phyloP scores from a whole-genome alignment of 2,888 invertebrate species.

The Campoplex nolae region DNA sequence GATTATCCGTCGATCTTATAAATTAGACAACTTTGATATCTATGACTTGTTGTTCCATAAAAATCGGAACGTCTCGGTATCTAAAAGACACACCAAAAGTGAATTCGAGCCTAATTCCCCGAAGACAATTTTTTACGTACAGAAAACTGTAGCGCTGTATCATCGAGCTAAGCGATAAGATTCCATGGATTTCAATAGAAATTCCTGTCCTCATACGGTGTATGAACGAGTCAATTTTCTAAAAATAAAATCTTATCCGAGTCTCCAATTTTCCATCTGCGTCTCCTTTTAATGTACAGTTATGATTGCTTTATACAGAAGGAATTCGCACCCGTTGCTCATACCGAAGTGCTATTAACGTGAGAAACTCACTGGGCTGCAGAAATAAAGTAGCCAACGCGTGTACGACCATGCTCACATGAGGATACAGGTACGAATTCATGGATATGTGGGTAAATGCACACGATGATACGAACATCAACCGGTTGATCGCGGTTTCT shows the following conservation, averaged over 20 bases:
- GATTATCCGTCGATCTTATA: neutral
- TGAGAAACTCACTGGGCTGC: conserved; percentile 43
- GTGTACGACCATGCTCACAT: neutral
- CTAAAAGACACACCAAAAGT: too few species aligned
- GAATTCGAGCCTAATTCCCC: neutral
- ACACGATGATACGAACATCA: conserved; percentile 11
- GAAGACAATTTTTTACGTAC: too few species aligned
- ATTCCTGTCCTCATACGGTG: neutral
- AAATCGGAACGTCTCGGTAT: neutral
- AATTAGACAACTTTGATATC: neutral
- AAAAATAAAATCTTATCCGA: neutral
- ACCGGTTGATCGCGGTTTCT: conserved; percentile 10
- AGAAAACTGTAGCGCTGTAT: neutral
- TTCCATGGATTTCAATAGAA: neutral
- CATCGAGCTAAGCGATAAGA: neutral
- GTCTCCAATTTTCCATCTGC: conserved; percentile 14
- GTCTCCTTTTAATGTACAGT: conserved; percentile 24
- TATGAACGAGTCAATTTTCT: neutral
- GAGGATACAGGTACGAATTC: neutral
- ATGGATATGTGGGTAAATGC: conserved; percentile 1
- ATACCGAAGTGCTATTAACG: conserved; percentile 35
- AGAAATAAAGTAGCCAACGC: neutral
- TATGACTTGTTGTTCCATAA: neutral
- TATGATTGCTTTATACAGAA: conserved; percentile 41
- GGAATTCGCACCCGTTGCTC: conserved; percentile 29